These are phyloP conservation scores for Narcine bancroftii DNA, from an alignment of 2,113 vertebrate genomes.

Conservation along the genomic window DNA sequence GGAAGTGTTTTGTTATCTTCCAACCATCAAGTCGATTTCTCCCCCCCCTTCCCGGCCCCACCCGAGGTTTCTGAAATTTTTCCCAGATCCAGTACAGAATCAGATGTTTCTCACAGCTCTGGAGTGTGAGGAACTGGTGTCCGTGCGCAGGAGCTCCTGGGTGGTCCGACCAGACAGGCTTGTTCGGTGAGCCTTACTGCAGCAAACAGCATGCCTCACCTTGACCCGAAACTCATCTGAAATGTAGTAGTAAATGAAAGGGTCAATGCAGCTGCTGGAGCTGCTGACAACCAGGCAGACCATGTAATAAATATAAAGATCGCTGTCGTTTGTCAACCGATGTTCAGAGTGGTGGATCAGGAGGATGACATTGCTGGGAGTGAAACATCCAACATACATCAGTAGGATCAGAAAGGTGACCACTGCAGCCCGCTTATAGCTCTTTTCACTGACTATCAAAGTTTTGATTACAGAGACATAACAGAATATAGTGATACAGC, in stretches of 20 bases:
- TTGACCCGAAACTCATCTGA: constrained; percentile 46
- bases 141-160: neutral
- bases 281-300: constrained; percentile 43
- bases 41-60: too few species aligned
- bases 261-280: constrained; percentile 50
- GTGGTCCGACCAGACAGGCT: neutral
- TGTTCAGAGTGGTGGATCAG: constrained; percentile 42
- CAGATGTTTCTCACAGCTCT: neutral
- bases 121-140: neutral
- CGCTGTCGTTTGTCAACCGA: neutral
- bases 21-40: neutral
- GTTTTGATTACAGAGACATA: constrained; percentile 42
- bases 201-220: neutral
- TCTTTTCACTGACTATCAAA: constrained; percentile 40
- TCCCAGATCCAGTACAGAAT: neutral
- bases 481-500: constrained; percentile 41
- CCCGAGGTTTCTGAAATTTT: neutral
- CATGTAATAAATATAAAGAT: constrained; percentile 41
- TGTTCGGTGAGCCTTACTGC: neutral
- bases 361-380: constrained; percentile 49
- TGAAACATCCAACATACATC: constrained; percentile 49
- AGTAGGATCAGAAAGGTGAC: constrained; percentile 46
- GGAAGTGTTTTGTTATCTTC: neutral
- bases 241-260: constrained; percentile 47
- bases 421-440: constrained; percentile 15